Evolutionary conservation across 2,797 vertebrate species (phyloP).

Genomic region (Chanos chanos): DNA sequence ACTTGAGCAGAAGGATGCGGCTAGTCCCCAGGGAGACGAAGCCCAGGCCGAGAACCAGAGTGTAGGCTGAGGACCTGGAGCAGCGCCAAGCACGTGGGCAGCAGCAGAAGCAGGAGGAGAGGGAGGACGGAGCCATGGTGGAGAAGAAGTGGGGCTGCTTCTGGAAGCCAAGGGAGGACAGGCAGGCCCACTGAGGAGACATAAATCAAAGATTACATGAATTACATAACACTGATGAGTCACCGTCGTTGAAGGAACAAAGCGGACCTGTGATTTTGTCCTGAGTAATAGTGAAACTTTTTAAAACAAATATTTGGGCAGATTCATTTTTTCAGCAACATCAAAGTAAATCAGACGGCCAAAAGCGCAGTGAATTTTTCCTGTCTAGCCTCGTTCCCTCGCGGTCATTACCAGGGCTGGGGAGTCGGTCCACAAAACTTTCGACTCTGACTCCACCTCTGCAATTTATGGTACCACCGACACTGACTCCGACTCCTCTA

Average conservation of each 20-base stretch:
- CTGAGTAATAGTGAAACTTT: too few relatives aligned
- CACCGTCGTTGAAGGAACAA: background rate
- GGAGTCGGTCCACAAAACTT: too few relatives aligned
- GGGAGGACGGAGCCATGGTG: slow-evolving; percentile 52
- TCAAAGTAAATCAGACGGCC: too few relatives aligned
- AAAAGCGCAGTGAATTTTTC: too few relatives aligned
- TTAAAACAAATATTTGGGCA: too few relatives aligned
- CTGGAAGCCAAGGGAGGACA: slow-evolving; percentile 1
- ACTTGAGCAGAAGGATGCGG: slow-evolving; percentile 90
- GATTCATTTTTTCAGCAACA: too few relatives aligned
- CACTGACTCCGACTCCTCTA: too few relatives aligned
- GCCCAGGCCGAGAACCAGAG: slow-evolving; percentile 77
- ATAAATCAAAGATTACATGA: background rate
- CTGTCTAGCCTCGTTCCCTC: too few relatives aligned
- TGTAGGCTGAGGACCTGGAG: slow-evolving; percentile 75
- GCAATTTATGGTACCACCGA: too few relatives aligned
- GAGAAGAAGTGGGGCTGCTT: background rate
- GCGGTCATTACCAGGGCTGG: too few relatives aligned
- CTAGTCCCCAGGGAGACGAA: slow-evolving; percentile 85
- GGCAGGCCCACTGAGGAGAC: slow-evolving; percentile 16
- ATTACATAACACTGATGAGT: slow-evolving; percentile 33
- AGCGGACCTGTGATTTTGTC: too few relatives aligned
- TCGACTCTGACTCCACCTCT: too few relatives aligned
- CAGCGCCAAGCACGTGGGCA: slow-evolving; percentile 56
- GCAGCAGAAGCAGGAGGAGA: slow-evolving; percentile 35